Conservation (phyloP, 2,113 vertebrate species). For the Symphodus melops region DNA sequence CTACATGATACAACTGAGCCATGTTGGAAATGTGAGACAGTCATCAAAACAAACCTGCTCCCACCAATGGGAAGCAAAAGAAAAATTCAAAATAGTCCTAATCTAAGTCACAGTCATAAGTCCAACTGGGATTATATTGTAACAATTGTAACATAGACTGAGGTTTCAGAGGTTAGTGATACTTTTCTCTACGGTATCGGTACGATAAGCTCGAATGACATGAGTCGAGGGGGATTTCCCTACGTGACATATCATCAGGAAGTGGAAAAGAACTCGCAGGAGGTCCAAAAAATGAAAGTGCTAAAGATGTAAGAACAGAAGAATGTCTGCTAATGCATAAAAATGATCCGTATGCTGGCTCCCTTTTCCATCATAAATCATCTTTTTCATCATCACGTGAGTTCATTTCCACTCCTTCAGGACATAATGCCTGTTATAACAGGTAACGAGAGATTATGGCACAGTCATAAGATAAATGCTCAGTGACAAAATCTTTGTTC, state of each 20-base stretch:
- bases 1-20: conserved; percentile 68
- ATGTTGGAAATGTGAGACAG: conserved; percentile 71
- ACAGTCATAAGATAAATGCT: conserved; percentile 83
- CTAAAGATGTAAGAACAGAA: conserved; percentile 31
- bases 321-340: background rate
- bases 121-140: conserved; percentile 64
- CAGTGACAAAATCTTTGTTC: conserved; percentile 80
- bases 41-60: conserved; percentile 51
- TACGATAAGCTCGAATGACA: conserved; percentile 65
- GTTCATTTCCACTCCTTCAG: conserved; percentile 56
- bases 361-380: background rate
- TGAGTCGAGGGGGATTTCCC: conserved; percentile 62
- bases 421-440: conserved; percentile 81
- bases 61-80: conserved; percentile 46
- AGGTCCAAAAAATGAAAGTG: conserved; percentile 45
- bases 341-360: background rate
- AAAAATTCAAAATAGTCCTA: conserved; percentile 66
- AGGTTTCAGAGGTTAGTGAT: conserved; percentile 74
- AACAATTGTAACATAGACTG: conserved; percentile 73
- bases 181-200: conserved; percentile 66
- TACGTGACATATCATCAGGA: conserved; percentile 56
- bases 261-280: conserved; percentile 51
- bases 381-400: conserved; percentile 23
- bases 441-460: conserved; percentile 82
- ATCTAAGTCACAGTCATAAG: conserved; percentile 72